These are phyloP conservation scores for Berghia stephanieae DNA, from an alignment of 1,140 invertebrate species.

Conservation along the genomic window DNA sequence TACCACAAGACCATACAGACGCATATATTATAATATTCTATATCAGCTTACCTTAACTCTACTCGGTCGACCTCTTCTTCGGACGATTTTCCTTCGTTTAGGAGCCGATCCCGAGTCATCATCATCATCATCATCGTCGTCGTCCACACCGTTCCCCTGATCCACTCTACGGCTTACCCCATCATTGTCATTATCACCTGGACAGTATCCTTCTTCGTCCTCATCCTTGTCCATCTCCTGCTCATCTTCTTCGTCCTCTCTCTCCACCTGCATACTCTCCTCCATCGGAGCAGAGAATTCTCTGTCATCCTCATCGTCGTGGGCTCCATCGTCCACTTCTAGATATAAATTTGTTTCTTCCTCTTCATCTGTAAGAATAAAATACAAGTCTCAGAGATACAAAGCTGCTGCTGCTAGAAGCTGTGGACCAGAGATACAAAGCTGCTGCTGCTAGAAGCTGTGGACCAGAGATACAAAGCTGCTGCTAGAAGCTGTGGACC, in stretches of 20 bases:
- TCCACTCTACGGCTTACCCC: neutral
- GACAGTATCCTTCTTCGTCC: conserved; percentile 11
- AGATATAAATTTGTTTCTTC: no score
- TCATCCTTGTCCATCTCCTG: conserved; percentile 26
- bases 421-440: no score
- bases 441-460: no score
- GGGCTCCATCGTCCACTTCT: conserved; percentile 38
- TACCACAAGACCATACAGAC: no score
- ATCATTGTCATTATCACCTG: conserved; percentile 30
- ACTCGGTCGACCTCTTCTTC: conserved; percentile 29
- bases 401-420: no score
- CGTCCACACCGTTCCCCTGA: neutral
- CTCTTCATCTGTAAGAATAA: conserved; percentile 31
- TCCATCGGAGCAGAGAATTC: conserved; percentile 33
- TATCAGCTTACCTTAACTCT: conserved; percentile 24
- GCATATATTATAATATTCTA: no score
- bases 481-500: no score
- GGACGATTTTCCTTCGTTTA: conserved; percentile 19
- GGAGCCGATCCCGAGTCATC: conserved; percentile 19
- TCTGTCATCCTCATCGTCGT: conserved; percentile 40
- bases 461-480: no score
- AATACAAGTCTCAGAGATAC: neutral
- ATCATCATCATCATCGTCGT: neutral
- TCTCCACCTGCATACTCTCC: conserved; percentile 11
- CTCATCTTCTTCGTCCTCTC: conserved; percentile 37